These are phyloP conservation scores for Coryphaenoides rupestris DNA, from an alignment of 2,113 vertebrate genomes.

Conservation along the genomic window DNA sequence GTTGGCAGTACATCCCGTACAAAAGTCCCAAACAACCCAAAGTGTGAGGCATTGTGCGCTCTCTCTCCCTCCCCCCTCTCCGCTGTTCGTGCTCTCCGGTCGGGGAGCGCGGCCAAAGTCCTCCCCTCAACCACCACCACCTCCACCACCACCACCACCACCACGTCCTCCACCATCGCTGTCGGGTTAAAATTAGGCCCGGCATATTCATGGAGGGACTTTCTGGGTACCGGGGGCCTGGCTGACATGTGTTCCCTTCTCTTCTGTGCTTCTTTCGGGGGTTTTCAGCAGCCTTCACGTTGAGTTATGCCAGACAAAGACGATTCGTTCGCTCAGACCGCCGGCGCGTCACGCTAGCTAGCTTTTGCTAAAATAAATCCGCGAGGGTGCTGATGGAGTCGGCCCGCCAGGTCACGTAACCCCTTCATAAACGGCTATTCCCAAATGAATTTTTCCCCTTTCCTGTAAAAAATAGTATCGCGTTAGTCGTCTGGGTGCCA, in stretches of 20 bases:
- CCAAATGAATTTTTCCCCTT: too few relatives aligned
- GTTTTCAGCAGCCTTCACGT: slow-evolving; percentile 43
- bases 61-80: too few relatives aligned
- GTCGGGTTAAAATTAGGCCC: slow-evolving; percentile 66
- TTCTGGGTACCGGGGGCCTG: slow-evolving; percentile 50
- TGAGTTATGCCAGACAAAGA: slow-evolving; percentile 48
- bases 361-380: neutral
- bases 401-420: too few relatives aligned
- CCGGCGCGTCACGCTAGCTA: slow-evolving; percentile 11
- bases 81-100: slow-evolving; percentile 60
- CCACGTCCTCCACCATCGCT: too few relatives aligned
- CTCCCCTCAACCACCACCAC: too few relatives aligned
- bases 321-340: slow-evolving; percentile 40
- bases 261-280: slow-evolving; percentile 45
- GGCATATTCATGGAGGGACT: slow-evolving; percentile 52
- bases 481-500: too few relatives aligned
- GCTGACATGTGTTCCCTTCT: slow-evolving; percentile 63
- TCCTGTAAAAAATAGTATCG: too few relatives aligned
- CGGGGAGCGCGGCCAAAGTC: slow-evolving; percentile 57
- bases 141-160: too few relatives aligned
- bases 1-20: too few relatives aligned
- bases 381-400: slow-evolving; percentile 14
- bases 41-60: slow-evolving; percentile 64
- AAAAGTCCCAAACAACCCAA: too few relatives aligned
- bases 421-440: too few relatives aligned